phyloP scores from a whole-genome alignment of 2,888 invertebrate species.

The Opisthograptis luteolata region DNA sequence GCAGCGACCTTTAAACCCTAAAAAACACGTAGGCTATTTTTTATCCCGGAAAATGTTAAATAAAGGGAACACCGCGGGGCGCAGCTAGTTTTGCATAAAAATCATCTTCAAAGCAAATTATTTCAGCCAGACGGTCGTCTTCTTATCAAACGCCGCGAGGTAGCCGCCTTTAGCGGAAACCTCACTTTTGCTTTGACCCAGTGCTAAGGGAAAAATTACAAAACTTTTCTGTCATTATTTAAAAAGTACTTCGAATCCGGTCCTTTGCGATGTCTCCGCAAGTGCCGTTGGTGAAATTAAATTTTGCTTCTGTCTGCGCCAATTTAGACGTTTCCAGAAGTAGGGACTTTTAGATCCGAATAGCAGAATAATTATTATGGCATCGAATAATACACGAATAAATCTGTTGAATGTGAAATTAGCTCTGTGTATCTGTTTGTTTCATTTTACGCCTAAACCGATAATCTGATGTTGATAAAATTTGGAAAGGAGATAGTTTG shows the following conservation, averaged over 20 bases:
- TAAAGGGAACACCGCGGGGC: no score
- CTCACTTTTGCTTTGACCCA: constrained; percentile 11
- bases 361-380: no score
- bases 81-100: no score
- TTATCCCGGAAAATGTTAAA: no score
- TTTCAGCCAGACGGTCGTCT: constrained; percentile 3
- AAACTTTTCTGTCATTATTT: constrained; percentile 42
- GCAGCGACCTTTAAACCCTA: no score
- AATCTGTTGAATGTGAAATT: no score
- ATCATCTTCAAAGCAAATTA: constrained; percentile 7
- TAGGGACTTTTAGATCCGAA: neutral
- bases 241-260: constrained; percentile 24
- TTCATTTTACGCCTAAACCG: no score
- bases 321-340: neutral
- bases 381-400: no score
- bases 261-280: constrained; percentile 14
- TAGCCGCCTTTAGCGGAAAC: constrained; percentile 7
- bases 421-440: no score
- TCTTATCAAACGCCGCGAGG: constrained; percentile 17
- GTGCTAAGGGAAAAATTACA: constrained; percentile 37
- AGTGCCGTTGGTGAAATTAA: constrained; percentile 12
- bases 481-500: no score
- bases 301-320: constrained; percentile 6
- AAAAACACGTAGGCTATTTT: no score
- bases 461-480: no score